phyloP scores from a whole-genome alignment of 1,140 invertebrate species.

The Centruroides sculpturatus region DNA sequence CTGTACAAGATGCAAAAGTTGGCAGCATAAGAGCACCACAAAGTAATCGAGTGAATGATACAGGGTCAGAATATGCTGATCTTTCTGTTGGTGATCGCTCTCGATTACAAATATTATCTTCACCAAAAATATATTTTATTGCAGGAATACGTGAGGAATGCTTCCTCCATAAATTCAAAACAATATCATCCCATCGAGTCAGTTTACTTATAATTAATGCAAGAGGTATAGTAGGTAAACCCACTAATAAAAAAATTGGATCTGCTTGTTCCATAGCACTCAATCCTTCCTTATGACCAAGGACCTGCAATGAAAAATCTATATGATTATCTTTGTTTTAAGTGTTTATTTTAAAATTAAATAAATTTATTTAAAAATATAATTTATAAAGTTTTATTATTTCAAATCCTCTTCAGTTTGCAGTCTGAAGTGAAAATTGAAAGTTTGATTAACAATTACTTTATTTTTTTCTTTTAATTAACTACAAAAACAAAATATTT shows the following conservation, averaged over 20 bases:
- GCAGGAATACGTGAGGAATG: conserved; percentile 32
- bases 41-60: conserved; percentile 74
- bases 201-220: conserved; percentile 77
- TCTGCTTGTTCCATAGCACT: conserved; percentile 88
- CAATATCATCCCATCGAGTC: conserved; percentile 88
- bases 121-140: conserved; percentile 27
- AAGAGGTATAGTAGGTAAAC: conserved; percentile 83
- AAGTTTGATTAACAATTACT: no score
- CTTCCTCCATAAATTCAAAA: conserved; percentile 45
- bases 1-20: conserved; percentile 80
- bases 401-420: no score
- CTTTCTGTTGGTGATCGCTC: conserved; percentile 20
- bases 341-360: no score
- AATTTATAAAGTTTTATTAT: no score
- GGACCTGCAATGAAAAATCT: conserved; percentile 27
- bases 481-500: no score
- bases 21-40: conserved; percentile 86
- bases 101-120: neutral
- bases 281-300: conserved; percentile 81
- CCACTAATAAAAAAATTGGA: conserved; percentile 74
- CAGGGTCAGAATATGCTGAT: conserved; percentile 53
- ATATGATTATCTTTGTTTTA: no score
- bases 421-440: no score
- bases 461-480: no score
- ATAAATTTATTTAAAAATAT: no score